Evolutionary conservation across 2,888 invertebrate species (phyloP), one percentile per base, ranked within the genome.

Genomic region (Scaeva pyrastri): DNA sequence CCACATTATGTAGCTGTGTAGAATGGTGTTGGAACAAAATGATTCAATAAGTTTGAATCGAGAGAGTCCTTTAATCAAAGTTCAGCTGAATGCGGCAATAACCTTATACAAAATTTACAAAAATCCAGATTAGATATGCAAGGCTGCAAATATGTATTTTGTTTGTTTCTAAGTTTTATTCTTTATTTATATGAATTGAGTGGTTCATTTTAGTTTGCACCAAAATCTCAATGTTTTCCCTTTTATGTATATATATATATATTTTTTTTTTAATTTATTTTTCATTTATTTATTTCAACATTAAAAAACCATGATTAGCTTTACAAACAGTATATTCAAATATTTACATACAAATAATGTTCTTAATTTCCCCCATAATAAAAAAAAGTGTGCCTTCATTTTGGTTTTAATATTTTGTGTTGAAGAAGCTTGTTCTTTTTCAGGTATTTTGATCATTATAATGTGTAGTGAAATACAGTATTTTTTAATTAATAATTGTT

Each of bases 1-100:
- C 84, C 84, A 84, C 84, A 79, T 79, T 84, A 56, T 31, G 70
- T 14, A 71, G 74, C 43, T 50, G 56, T 43, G 50, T 78, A 60
- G 52, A 72, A 72, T 48, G 71, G 39, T 64, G 68, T 52, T 68
- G 68, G 23, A 68, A 21, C 8, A 41, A 68, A 62, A 5, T 45
- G 45, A 36, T 36, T 16, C 31, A 36, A 36, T 11, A 26, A 64
- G 3, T 45, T 62, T 62, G 62, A 23, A 62, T 43, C 10, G 39
- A 11, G 31, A 12, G 19, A 62, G 10, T n/a, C 14, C 39, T 12
- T 58, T 7, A 31, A 56, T 56, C 7, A 19, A 39, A 36, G 19
- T 39, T 19, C 58, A 19, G 39, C 58, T 45, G n/a, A 43, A 23
- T 43, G 26, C n/a, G 31, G 11, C 11, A 26, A n/a, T 10, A 43